Conservation (phyloP, 2,113 vertebrate genomes). For the Oriolus oriolus region DNA sequence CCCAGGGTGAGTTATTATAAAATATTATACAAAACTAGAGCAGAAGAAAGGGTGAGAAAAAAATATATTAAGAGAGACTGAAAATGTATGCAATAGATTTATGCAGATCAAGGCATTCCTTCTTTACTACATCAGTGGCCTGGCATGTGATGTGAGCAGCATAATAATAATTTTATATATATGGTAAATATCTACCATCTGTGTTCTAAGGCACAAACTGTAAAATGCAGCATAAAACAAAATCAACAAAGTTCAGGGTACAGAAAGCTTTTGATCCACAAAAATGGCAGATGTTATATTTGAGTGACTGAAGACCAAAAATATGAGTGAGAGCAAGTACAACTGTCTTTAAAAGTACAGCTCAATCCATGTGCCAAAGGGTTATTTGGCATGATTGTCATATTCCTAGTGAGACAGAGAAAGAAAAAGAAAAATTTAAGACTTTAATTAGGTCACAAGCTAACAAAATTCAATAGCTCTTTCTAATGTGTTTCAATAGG, state of each 20-base stretch:
- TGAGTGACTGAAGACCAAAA: conserved; percentile 21
- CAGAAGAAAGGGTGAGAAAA: neutral
- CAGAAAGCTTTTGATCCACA: conserved; percentile 36
- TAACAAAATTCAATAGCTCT: neutral
- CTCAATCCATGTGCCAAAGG: neutral
- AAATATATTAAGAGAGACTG: neutral
- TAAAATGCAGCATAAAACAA: conserved; percentile 52
- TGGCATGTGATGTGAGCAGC: conserved; percentile 47
- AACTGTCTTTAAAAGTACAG: neutral
- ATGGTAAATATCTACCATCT: conserved; percentile 59
- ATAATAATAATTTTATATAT: conserved; percentile 51
- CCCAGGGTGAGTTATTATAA: neutral
- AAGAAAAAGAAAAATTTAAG: neutral
- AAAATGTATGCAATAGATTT: conserved; percentile 35
- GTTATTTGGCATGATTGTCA: neutral
- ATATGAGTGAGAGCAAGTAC: neutral
- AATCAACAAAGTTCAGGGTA: conserved; percentile 32
- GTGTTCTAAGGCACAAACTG: conserved; percentile 8
- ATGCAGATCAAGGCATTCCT: conserved; percentile 59
- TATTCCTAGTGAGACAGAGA: neutral
- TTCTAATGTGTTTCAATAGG: neutral
- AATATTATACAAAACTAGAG: neutral
- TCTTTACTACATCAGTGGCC: conserved; percentile 12
- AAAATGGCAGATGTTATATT: conserved; percentile 21
- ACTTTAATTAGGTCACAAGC: neutral